Evolutionary conservation across 1,140 invertebrate genomes (phyloP), one percentile per base, ranked within the genome.

Genomic region (Caenorhabditis brenneri): DNA sequence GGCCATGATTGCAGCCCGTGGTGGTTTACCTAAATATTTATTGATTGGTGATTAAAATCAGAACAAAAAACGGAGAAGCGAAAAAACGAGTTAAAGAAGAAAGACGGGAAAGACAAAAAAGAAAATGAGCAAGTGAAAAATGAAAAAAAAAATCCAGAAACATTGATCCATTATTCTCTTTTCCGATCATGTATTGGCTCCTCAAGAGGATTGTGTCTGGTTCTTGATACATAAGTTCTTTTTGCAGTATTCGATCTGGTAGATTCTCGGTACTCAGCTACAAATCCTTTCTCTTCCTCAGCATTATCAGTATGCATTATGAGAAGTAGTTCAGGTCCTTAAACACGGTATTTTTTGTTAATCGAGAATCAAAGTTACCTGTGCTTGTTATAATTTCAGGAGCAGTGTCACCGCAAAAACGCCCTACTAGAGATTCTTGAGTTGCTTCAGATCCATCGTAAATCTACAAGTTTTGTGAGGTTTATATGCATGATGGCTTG

Each of bases 231-330:
- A 24, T 19, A 42, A 24, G 65, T 74, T 24, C 65, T 12, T 74
- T 42, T 74, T 24, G 65, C 9, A 1, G 65, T 22, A 31, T 29
- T 74, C 7, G 65, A 39, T 74, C 81, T 49, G 5, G 80, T 33
- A 31, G 79, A 10, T 48, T 85, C 80, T 16, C 80, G 51, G 46
- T 87, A 87, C 49, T 87, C 87, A 15, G 81, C 84, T 6, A 87
- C 86, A 58, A 87, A 87, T n/a, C 87, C 87, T 55, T 88, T 87
- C 31, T 88, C 82, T 49, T 88, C 87, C 24, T 87, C 87, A 9
- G 87, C 49, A 51, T 87, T 87, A 49, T 87, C 87, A 2, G 87
- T 80, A 24, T 83, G 65, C 29, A 87, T 80, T 16, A 87, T 83
- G 19, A 87, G 22, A 0, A 84, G 27, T 0, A 88, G 24, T 16